Base-by-base conservation (phyloP, 2,113 vertebrate genomes). In the Hippoglossus stenolepis region DNA sequence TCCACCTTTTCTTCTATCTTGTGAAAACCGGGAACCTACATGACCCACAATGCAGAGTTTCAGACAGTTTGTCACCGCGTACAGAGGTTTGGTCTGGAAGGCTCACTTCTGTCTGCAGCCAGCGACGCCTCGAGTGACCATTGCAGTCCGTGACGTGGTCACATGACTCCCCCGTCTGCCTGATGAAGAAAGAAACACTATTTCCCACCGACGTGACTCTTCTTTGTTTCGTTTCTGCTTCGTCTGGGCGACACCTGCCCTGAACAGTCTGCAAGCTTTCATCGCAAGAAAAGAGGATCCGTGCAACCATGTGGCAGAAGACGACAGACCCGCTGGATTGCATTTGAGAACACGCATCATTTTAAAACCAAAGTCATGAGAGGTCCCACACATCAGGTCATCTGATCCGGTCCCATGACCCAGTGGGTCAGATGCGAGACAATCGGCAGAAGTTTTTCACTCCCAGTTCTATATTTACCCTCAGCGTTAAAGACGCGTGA, bases 321-420 rank as follows among this genome's bases (percentile, higher is more conserved):
- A 53, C 15, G 13, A 38, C 47, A 40, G 0, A 65, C 5, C 56
- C 14, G 2, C 35, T 8, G 20, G 18, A 21, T 24, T 31, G 21
- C 21, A 3, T 13, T 1, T 31, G 2, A 20, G 49, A 26, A 47
- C 31, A 26, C 4, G 38, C 47, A 62, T 15, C 17, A n/a, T 67
- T 80, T 85, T 17, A 73, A 69, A 82, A 85, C 58, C 0, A 3
- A 40, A 79, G 80, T 85, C 72, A 79, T n/a, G 75, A 74, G 67
- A 73, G 24, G 66, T 80, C 71, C 47, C 57, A 65, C 70, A 61
- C 61, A n/a, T 35, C 31, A 0, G 11, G 3, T 12, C 63, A 56
- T 76, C 57, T 59, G 65, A 74, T 60, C 1, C 0, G 15, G 65
- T 83, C 84, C 35, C 68, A 23, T 91, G 90, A 88, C 43, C 54